Evolutionary conservation across 2,113 vertebrate species (phyloP).

Genomic region (Monarcha castaneiventris): DNA sequence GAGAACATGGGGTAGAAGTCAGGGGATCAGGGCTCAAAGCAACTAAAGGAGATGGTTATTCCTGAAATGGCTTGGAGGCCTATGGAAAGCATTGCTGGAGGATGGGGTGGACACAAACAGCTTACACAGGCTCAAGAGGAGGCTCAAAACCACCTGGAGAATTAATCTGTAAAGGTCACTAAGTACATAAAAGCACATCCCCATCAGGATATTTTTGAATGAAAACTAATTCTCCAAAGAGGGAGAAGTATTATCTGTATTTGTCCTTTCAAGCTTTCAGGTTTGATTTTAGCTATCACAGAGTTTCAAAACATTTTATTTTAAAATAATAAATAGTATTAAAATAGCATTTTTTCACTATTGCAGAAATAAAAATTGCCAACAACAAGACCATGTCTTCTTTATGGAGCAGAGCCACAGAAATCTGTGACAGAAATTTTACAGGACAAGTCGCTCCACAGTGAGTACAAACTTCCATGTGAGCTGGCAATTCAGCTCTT

Average conservation of each 20-base stretch:
- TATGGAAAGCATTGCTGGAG: not conserved
- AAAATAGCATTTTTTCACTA: not conserved
- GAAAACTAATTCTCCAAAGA: not conserved
- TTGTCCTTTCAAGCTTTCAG: not conserved
- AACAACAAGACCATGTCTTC: accelerated
- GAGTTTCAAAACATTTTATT: not conserved
- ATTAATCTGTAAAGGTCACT: not conserved
- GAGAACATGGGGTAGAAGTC: not conserved
- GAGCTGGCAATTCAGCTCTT: not conserved
- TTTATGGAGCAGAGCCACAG: not conserved
- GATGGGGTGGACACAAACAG: not conserved
- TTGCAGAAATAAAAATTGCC: not conserved
- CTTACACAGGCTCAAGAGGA: not conserved
- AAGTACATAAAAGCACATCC: not conserved
- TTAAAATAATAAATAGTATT: not conserved
- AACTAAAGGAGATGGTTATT: not conserved
- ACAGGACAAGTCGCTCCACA: not conserved
- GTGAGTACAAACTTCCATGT: not conserved
- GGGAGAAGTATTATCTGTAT: not conserved
- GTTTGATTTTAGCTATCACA: not conserved
- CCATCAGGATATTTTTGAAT: not conserved
- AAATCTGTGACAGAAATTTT: not conserved
- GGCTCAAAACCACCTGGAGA: not conserved
- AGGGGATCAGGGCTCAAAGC: not conserved
- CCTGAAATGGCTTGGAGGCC: not conserved